Base-by-base conservation (phyloP, 2,888 invertebrate genomes). In the Anodontia alba region DNA sequence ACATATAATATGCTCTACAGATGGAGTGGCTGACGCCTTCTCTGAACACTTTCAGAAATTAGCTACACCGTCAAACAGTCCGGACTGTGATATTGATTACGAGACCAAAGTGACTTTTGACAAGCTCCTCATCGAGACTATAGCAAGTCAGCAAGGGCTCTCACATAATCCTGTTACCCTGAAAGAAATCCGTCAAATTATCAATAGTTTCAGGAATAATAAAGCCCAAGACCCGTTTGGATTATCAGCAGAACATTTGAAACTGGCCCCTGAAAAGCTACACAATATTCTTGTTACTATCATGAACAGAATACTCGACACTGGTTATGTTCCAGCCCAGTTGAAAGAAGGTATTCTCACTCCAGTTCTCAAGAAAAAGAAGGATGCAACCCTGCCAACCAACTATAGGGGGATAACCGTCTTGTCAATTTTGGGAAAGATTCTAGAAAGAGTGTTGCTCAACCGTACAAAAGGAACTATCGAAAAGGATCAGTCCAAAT, bases 321-420 rank as follows among this genome's bases (percentile, higher is more conserved):
- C 69, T n/a, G 69, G 69, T 15, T 10, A 69, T 69, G 29, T 69
- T 29, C 69, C 69, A 43, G 5, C 38, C 2, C 43, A 69, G 38
- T 5, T 69, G 69, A 69, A 69, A 33, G n/a, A 69, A 29, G 42
- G 69, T 1, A 26, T 69, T 3, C 20, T 69, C 8, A 43, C 69
- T 7, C 69, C 69, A 23, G 46, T 69, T n/a, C 43, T 46, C 29
- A 69, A 69, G 43, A 69, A 69, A 38, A 12, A 43, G 8, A 69
- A 69, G n/a, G 43, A 69, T 23, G 15, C 46, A 7, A 12, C 12
- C 3, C 43, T 46, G 7, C 69, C 69, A 10, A 69, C 69, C 17
- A 69, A 69, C 17, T 43, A 69, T 38, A 69, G 26, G 42, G 69
- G 42, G 1, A 42, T 42, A 26, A 69, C 69, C 7, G 69, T 69